Conservation (phyloP, 2,888 invertebrate species). For the Caenorhabditis macrosperma region DNA sequence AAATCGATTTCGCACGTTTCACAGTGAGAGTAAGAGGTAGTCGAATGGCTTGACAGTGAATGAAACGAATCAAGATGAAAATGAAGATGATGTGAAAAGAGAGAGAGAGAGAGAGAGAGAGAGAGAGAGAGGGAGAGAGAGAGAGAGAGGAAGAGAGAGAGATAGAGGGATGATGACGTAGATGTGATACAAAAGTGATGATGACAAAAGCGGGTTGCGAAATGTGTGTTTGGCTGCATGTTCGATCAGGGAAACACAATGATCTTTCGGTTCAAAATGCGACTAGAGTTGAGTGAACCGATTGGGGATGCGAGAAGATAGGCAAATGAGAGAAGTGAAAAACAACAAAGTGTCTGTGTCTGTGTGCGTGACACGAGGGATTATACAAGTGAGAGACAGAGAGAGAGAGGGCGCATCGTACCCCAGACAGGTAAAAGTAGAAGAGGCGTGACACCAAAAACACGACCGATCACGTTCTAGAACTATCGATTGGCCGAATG, state of each 20-base stretch:
- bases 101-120: background rate
- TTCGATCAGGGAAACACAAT: background rate
- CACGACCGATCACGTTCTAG: background rate
- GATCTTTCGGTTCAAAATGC: background rate
- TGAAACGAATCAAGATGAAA: slow-evolving; percentile 11
- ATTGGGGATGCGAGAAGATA: too few species aligned
- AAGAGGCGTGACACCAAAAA: background rate
- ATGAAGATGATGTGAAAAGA: too few species aligned
- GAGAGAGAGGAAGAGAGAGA: background rate
- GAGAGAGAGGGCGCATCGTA: background rate
- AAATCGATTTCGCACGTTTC: slow-evolving; percentile 37
- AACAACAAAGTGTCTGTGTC: slow-evolving; percentile 10
- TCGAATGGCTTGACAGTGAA: background rate
- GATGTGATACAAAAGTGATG: background rate
- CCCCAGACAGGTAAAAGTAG: background rate
- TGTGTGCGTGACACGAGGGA: slow-evolving; percentile 15
- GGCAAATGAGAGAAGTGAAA: too few species aligned
- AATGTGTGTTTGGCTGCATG: background rate
- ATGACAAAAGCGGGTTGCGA: background rate
- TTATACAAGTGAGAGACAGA: slow-evolving; percentile 27
- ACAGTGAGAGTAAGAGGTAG: slow-evolving; percentile 2
- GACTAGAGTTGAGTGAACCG: too few species aligned
- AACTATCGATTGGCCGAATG: slow-evolving; percentile 5
- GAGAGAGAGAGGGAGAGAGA: slow-evolving; percentile 3
- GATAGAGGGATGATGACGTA: background rate